Evolutionary conservation across 2,888 invertebrate species (phyloP), one percentile per base, ranked within the genome.

Genomic region (Elysia crispata): DNA sequence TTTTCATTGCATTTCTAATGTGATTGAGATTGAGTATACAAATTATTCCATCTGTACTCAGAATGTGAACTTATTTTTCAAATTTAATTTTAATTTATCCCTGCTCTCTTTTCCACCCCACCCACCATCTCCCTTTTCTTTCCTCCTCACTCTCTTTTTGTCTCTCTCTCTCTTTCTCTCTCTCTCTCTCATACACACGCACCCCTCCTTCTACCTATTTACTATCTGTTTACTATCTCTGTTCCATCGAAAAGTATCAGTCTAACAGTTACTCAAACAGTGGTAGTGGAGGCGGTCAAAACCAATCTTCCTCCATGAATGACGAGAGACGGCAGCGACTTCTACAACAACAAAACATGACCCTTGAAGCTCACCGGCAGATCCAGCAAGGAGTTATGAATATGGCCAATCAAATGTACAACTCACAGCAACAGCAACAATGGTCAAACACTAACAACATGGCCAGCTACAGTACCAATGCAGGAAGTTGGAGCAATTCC

Each of bases 341-440:
- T 25, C 25, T 76, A 15, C 80, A 75, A 62, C 76, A 80, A n/a
- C 80, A 80, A 49, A 70, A 60, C 50, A 0, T 76, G 6, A 80
- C 70, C 1, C 28, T 80, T 11, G 70, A 76, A n/a, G 70, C 70
- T 13, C 75, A 80, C 20, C 31, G 62, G 13, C 80, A 80, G 50
- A 18, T 74, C 20, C 79, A 79, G 50, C 79, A 79, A 28, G 75
- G 75, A 0, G 69, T 57, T 15, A 76, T 76, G 76, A 75, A 74
- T 67, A 67, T 75, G 78, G 15, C 41, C 49, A 1, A 33, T 41
- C 70, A 70, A 49, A 70, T 70, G 74, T 74, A 74, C 28, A 18
- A n/a, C 41, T 33, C 33, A 31, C 31, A 20, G 15, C 49, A 62
- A 62, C 33, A 33, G 49, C 62, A 60, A 23, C 66, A 62, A 0